Conservation (phyloP, 92 coral and sea anemone species). For the Bergia sp. region DNA sequence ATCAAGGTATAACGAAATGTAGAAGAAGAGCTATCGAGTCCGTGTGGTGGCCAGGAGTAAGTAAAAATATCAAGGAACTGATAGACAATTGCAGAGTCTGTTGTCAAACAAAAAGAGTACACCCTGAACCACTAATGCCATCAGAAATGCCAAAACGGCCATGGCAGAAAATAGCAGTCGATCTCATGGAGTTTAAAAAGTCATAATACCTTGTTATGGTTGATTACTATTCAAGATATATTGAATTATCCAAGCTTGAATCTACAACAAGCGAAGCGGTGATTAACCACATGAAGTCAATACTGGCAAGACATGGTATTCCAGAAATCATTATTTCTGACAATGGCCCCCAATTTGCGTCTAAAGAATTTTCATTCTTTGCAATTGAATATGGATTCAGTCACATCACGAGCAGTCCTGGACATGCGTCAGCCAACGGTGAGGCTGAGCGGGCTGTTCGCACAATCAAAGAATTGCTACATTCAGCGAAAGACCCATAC, state of each 20-base stretch:
- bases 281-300: slow-evolving; percentile 35
- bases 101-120: no score
- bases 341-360: no score
- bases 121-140: slow-evolving; percentile 25
- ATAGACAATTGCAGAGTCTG: no score
- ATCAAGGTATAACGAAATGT: no score
- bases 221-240: slow-evolving; percentile 50
- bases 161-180: slow-evolving; percentile 51
- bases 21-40: slow-evolving; percentile 40
- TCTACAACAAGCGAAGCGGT: slow-evolving; percentile 30
- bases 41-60: slow-evolving; percentile 53
- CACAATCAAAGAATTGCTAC: slow-evolving; percentile 6
- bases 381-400: no score
- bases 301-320: slow-evolving; percentile 33
- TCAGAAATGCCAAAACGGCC: no score
- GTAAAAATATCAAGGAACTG: slow-evolving; percentile 26
- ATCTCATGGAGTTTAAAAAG: slow-evolving; percentile 43
- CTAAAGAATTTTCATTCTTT: no score
- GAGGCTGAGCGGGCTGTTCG: no score
- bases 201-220: slow-evolving; percentile 42
- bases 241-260: slow-evolving; percentile 45
- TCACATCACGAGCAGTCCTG: no score
- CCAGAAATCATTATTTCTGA: no score
- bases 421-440: no score
- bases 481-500: slow-evolving; percentile 28